phyloP scores from a whole-genome alignment of 2,113 vertebrate species.

The Orcinus orca region DNA sequence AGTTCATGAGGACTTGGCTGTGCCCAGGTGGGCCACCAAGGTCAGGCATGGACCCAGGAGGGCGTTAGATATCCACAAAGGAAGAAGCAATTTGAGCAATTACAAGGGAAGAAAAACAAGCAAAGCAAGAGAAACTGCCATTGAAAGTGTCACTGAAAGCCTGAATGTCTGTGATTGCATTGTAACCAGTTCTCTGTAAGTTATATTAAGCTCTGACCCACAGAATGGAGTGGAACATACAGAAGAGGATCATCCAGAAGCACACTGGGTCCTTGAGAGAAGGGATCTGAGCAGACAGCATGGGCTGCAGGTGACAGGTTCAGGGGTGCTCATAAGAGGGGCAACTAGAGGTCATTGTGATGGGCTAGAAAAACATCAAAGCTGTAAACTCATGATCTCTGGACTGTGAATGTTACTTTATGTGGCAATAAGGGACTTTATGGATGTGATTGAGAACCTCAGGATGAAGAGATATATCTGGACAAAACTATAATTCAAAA shows the following conservation, averaged over 20 bases:
- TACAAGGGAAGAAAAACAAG: not conserved
- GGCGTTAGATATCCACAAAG: not conserved
- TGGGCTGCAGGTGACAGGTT: accelerated
- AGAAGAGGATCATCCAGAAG: not conserved
- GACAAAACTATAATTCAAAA: not conserved
- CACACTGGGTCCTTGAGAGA: accelerated
- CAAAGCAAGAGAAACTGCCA: not conserved
- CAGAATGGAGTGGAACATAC: not conserved
- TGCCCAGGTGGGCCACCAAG: not conserved
- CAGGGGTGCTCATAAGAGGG: accelerated
- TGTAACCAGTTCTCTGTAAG: not conserved
- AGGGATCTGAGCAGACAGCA: not conserved
- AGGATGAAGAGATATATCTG: not conserved
- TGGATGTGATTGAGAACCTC: not conserved
- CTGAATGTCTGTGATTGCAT: not conserved
- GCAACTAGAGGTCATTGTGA: not conserved
- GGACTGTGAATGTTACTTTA: not conserved
- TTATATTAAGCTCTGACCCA: too few relatives aligned
- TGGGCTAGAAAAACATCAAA: not conserved
- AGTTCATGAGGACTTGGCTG: not conserved
- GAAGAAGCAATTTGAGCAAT: not conserved
- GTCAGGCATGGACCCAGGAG: not conserved
- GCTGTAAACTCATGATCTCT: not conserved
- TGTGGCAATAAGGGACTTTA: not conserved
- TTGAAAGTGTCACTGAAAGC: not conserved